Conservation (phyloP, 1,140 invertebrate genomes). For the Diuraphis noxia region DNA sequence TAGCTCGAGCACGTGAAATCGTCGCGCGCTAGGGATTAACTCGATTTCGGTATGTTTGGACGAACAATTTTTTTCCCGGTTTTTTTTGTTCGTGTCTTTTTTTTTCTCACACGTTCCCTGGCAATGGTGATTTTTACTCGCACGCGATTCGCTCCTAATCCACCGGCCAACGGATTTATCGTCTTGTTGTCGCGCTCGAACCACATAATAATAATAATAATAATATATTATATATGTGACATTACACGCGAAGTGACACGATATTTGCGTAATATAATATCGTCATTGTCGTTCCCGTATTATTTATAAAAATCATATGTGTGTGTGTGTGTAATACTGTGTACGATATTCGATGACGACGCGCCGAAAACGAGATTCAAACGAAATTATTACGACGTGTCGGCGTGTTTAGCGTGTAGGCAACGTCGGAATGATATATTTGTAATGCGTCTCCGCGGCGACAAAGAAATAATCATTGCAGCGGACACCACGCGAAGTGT, state of each 20-base stretch:
- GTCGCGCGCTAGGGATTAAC: neutral
- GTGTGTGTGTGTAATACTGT: no score
- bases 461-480: no score
- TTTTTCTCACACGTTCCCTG: neutral
- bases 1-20: neutral
- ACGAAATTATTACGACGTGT: no score
- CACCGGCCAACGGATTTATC: neutral
- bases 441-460: no score
- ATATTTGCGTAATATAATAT: neutral
- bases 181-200: neutral
- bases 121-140: neutral
- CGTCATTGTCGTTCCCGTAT: neutral
- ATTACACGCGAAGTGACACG: neutral
- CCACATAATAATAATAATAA: no score
- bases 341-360: no score
- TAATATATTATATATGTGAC: neutral
- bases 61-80: neutral
- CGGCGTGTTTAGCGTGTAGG: no score
- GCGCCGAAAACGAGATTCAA: no score
- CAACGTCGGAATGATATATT: no score
- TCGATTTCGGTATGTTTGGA: neutral
- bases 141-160: neutral
- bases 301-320: neutral
- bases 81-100: no score
- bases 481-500: no score